A percentile compares a stretch with the other conserved stretches of the same genome.
These are phyloP conservation scores for Eupithecia pulchellata DNA, from an alignment of 2,888 invertebrate species.

Conservation along the genomic window DNA sequence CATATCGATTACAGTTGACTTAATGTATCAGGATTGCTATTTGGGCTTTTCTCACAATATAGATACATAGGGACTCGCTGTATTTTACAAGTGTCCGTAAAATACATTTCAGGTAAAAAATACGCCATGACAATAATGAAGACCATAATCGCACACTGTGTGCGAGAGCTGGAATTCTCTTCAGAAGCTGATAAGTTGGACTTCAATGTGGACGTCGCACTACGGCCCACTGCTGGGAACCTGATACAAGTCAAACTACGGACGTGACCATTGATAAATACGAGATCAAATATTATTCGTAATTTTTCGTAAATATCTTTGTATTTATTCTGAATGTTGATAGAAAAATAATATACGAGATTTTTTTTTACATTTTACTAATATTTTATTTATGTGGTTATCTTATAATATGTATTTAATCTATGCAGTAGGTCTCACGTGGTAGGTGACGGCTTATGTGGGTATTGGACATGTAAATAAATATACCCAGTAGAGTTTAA, in stretches of 20 bases:
- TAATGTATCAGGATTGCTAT: too few species aligned
- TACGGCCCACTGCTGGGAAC: slow-evolving; percentile 59
- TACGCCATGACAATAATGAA: slow-evolving; percentile 68
- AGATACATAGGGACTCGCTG: not conserved
- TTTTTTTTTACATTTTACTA: not conserved
- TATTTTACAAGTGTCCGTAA: not conserved
- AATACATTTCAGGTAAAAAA: slow-evolving; percentile 60
- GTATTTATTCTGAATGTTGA: too few species aligned
- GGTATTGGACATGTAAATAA: not conserved
- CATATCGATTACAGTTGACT: too few species aligned
- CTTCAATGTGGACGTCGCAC: slow-evolving; percentile 59
- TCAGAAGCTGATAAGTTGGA: slow-evolving; percentile 59
- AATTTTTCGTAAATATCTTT: too few species aligned
- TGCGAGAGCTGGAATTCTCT: slow-evolving; percentile 59
- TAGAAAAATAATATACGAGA: too few species aligned
- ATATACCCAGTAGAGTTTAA: not conserved
- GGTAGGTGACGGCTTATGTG: too few species aligned
- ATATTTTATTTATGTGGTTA: not conserved
- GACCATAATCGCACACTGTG: slow-evolving; percentile 60
- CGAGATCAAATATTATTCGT: not conserved
- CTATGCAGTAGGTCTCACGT: too few species aligned
- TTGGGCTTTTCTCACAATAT: too few species aligned
- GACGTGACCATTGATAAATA: not conserved
- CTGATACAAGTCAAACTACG: slow-evolving; percentile 54
- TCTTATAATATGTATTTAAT: not conserved